Percentiles rank a stretch among this genome's conserved stretches.
phyloP scores from a whole-genome alignment of 2,888 invertebrate species.

The Nycteola revayana region DNA sequence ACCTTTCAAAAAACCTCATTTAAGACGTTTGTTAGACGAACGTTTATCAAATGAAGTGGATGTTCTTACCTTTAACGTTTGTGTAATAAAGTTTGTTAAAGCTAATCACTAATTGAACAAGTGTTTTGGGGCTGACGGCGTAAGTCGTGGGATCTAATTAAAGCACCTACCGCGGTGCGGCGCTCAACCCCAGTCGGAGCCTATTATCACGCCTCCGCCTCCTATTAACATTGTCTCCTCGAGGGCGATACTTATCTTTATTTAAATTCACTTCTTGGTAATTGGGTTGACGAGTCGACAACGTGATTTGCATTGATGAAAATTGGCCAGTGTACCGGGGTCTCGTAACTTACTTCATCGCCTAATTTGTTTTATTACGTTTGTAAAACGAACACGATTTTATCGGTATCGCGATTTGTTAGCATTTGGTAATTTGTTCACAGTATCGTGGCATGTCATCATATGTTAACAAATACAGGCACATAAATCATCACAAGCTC shows the following conservation, averaged over 20 bases:
- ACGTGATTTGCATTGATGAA: slow-evolving; percentile 83
- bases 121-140: slow-evolving; percentile 73
- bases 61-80: slow-evolving; percentile 30
- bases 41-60: neutral
- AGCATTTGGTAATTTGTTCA: slow-evolving; percentile 25
- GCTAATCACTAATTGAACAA: slow-evolving; percentile 79
- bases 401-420: slow-evolving; percentile 32
- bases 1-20: too few relatives aligned
- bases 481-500: too few relatives aligned
- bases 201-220: slow-evolving; percentile 79
- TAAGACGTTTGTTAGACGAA: too few relatives aligned
- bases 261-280: slow-evolving; percentile 83
- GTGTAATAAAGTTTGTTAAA: slow-evolving; percentile 64
- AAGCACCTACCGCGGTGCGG: slow-evolving; percentile 70
- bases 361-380: slow-evolving; percentile 72
- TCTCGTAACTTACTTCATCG: slow-evolving; percentile 61
- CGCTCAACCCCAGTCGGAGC: slow-evolving; percentile 64
- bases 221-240: slow-evolving; percentile 81
- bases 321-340: slow-evolving; percentile 69
- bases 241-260: slow-evolving; percentile 82
- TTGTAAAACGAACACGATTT: slow-evolving; percentile 57
- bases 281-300: slow-evolving; percentile 82
- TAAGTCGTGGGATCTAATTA: slow-evolving; percentile 79
- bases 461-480: too few relatives aligned
- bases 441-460: slow-evolving; percentile 1